These are phyloP conservation scores for Ormyrus rosae DNA, from an alignment of 2,888 invertebrate species.

Conservation along the genomic window DNA sequence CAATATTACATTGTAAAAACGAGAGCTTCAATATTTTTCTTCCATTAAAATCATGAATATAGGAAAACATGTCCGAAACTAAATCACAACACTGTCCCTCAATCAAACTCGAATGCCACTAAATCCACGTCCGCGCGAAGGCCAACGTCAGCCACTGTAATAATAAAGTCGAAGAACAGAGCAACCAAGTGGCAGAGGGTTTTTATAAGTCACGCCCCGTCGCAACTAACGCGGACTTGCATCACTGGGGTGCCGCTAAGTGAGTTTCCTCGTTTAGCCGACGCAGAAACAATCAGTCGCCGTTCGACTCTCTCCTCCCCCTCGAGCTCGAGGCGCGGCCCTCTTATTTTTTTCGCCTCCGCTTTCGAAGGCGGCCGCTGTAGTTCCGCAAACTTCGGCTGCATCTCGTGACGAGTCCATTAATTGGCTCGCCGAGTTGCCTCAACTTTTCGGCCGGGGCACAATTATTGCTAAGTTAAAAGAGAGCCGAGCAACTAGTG, in stretches of 20 bases:
- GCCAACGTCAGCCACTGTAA: not conserved
- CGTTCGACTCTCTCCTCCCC: constrained; percentile 14
- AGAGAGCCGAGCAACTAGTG: constrained; percentile 41
- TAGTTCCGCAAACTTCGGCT: constrained; percentile 11
- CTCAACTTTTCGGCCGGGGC: constrained; percentile 19
- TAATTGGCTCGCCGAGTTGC: constrained; percentile 44
- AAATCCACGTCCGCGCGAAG: no score
- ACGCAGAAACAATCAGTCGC: constrained; percentile 44
- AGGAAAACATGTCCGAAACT: no score
- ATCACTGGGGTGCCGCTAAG: constrained; percentile 40
- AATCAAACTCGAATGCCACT: no score
- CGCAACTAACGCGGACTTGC: constrained; percentile 2
- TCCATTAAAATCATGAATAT: no score
- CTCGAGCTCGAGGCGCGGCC: not conserved
- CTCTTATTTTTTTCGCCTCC: no score
- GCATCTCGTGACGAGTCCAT: constrained; percentile 44
- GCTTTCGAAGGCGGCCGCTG: no score
- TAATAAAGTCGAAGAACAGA: constrained; percentile 37
- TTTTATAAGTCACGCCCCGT: not conserved
- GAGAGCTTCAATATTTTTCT: no score
- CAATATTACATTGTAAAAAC: no score
- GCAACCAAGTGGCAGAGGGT: constrained; percentile 41
- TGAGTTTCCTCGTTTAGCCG: constrained; percentile 54
- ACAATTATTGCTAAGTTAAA: constrained; percentile 33
- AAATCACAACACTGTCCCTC: no score